phyloP scores from a whole-genome alignment of 92 coral and sea anemone genomes.

The Anthopleura xanthogrammica region DNA sequence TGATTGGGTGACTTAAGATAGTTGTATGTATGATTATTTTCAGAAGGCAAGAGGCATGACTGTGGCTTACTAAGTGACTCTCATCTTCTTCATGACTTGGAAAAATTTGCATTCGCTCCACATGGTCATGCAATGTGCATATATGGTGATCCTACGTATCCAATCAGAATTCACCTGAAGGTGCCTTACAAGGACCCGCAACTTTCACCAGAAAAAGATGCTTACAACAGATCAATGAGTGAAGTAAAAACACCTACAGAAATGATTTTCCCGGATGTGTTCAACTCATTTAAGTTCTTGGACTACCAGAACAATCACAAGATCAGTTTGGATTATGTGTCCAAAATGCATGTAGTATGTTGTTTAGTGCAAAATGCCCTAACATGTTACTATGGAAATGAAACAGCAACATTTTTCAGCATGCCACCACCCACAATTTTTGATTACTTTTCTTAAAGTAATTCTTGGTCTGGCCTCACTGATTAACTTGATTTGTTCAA shows the following conservation, averaged over 20 bases:
- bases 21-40: not conserved
- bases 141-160: conserved; percentile 8
- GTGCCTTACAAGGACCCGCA: not conserved
- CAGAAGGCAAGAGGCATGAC: conserved; percentile 6
- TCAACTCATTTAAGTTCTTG: conserved; percentile 4
- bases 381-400: conserved; percentile 5
- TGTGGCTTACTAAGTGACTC: not conserved
- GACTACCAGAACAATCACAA: not conserved
- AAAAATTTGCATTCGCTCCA: conserved; percentile 6
- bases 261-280: not conserved
- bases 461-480: not conserved
- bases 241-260: not conserved
- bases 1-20: not conserved
- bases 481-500: not conserved
- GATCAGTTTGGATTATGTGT: not conserved
- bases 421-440: not conserved
- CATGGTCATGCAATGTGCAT: not conserved
- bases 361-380: conserved; percentile 1
- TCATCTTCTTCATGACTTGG: not conserved
- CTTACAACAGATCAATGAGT: not conserved
- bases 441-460: not conserved
- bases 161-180: conserved; percentile 5
- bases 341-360: conserved; percentile 10
- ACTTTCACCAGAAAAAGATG: not conserved
- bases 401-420: not conserved